phyloP scores from a whole-genome alignment of 2,888 invertebrate species.

The Drosophila gaucha region DNA sequence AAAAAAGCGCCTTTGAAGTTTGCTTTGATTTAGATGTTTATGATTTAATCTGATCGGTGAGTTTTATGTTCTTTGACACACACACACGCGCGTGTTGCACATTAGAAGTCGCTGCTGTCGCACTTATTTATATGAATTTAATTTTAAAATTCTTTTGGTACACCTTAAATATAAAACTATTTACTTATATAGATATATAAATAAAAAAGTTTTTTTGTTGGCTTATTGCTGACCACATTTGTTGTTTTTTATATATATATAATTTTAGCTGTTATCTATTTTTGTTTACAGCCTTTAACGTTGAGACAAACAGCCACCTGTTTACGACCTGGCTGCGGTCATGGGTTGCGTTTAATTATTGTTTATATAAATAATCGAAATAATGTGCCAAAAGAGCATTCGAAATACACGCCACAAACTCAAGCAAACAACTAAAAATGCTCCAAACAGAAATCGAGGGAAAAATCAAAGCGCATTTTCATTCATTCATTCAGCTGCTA shows the following conservation, averaged over 20 bases:
- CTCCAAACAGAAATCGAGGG: constrained; percentile 37
- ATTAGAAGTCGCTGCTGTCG: constrained; percentile 11
- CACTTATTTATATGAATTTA: constrained; percentile 46
- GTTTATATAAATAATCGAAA: constrained; percentile 34
- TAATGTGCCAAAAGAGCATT: constrained; percentile 49
- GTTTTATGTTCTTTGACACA: constrained; percentile 45
- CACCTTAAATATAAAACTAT: constrained; percentile 33
- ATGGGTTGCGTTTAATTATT: constrained; percentile 19
- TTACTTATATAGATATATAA: constrained; percentile 18
- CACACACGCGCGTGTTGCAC: constrained; percentile 33
- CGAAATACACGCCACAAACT: constrained; percentile 61
- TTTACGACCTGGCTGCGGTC: constrained; percentile 41
- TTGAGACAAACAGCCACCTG: constrained; percentile 60
- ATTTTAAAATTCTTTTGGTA: constrained; percentile 36
- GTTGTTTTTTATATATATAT: constrained; percentile 35
- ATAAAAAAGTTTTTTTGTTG: neutral
- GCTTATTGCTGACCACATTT: constrained; percentile 31
- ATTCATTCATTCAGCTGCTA: constrained; percentile 46
- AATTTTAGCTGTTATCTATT: constrained; percentile 47
- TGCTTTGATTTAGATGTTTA: constrained; percentile 40
- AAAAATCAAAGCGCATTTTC: constrained; percentile 65
- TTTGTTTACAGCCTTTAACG: constrained; percentile 55
- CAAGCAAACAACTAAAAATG: constrained; percentile 58
- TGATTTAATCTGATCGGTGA: constrained; percentile 39
- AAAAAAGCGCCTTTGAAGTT: constrained; percentile 67